These are phyloP conservation scores for Vidua chalybeata DNA, from an alignment of 2,113 vertebrate species.

Conservation along the genomic window DNA sequence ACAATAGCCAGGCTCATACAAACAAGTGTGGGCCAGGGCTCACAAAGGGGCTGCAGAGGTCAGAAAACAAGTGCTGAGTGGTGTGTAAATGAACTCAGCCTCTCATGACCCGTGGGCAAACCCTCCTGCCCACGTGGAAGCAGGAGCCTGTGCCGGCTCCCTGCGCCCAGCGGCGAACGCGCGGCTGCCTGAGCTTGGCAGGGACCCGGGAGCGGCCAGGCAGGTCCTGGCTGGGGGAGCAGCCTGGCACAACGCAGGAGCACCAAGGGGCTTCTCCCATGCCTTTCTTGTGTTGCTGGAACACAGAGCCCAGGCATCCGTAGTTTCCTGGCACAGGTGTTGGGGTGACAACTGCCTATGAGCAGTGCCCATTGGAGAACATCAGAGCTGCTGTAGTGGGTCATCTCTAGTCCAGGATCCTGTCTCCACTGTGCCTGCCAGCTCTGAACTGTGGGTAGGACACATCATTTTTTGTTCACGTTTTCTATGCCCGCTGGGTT, in stretches of 20 bases:
- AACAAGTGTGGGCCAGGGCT: neutral
- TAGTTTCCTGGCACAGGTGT: neutral
- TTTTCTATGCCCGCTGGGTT: neutral
- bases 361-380: neutral
- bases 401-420: neutral
- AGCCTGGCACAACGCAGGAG: accelerated
- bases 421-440: accelerated
- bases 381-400: accelerated
- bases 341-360: neutral
- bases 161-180: neutral
- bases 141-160: neutral
- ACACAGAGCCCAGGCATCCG: neutral
- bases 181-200: accelerated
- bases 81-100: neutral
- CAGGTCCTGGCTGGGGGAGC: neutral
- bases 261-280: accelerated
- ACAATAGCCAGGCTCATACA: neutral
- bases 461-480: accelerated
- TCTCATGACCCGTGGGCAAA: neutral
- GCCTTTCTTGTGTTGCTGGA: accelerated
- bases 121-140: neutral
- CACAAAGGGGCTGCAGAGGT: neutral
- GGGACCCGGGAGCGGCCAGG: accelerated
- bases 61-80: neutral
- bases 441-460: accelerated